Evolutionary conservation across 2,113 vertebrate species (phyloP).

Genomic region (Fregetta grallaria): DNA sequence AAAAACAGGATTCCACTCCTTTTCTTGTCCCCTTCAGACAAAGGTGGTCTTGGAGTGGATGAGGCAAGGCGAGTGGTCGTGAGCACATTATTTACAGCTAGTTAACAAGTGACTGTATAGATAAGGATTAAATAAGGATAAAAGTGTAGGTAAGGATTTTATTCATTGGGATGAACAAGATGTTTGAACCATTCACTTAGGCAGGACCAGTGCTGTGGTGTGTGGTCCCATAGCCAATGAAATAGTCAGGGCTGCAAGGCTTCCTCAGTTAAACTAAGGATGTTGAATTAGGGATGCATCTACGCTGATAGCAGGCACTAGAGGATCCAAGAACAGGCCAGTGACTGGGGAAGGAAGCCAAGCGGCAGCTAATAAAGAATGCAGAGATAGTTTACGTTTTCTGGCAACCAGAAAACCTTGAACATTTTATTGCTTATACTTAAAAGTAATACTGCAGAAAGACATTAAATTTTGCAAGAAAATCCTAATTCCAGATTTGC

Average conservation of each 20-base stretch:
- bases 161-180: not conserved
- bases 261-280: not conserved
- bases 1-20: not conserved
- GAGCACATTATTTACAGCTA: not conserved
- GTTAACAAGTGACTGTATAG: accelerated
- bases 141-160: not conserved
- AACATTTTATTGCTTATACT: not conserved
- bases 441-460: not conserved
- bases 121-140: not conserved
- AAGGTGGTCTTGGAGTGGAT: not conserved
- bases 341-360: not conserved
- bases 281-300: not conserved
- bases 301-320: not conserved
- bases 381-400: not conserved
- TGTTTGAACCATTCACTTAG: not conserved
- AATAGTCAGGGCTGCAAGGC: not conserved
- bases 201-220: not conserved
- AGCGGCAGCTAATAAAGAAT: not conserved
- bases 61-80: too few relatives aligned
- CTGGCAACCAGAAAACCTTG: not conserved
- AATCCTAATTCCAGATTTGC: not conserved
- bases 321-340: not conserved
- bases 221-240: not conserved
- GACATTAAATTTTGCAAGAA: not conserved
- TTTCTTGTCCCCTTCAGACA: not conserved